Conservation (phyloP, 2,113 vertebrate genomes). For the Rhinopomastus cyanomelas region DNA sequence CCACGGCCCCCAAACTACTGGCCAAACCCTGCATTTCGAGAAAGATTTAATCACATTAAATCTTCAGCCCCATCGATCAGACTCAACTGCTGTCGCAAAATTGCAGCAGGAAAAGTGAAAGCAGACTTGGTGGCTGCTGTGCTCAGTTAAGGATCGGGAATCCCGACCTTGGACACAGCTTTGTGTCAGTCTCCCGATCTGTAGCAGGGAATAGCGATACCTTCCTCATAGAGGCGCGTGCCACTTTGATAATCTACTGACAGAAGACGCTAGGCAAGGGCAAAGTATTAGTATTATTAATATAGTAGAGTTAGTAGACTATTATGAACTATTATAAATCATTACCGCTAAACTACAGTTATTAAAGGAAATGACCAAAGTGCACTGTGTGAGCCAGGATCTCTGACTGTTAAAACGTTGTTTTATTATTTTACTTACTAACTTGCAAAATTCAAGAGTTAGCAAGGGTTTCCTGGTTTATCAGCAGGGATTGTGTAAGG, state of each 20-base stretch:
- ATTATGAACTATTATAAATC: slow-evolving; percentile 71
- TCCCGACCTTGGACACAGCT: background rate
- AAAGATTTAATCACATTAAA: slow-evolving; percentile 30
- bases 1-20: background rate
- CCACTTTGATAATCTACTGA: slow-evolving; percentile 42
- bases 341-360: slow-evolving; percentile 64
- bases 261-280: slow-evolving; percentile 45
- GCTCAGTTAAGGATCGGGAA: background rate
- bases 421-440: slow-evolving; percentile 67
- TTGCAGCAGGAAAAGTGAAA: background rate
- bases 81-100: background rate
- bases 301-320: slow-evolving; percentile 70
- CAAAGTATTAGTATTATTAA: slow-evolving; percentile 70
- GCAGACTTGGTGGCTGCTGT: background rate
- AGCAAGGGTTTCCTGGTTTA: slow-evolving; percentile 48
- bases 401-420: slow-evolving; percentile 56
- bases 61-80: slow-evolving; percentile 13
- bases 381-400: slow-evolving; percentile 48
- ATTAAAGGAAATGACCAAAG: slow-evolving; percentile 72
- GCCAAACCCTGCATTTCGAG: background rate
- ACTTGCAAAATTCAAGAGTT: slow-evolving; percentile 63
- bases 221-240: background rate
- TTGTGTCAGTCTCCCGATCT: background rate
- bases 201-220: background rate
- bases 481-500: background rate